phyloP scores from a whole-genome alignment of 2,888 invertebrate genomes.

The Lathronympha strigana region DNA sequence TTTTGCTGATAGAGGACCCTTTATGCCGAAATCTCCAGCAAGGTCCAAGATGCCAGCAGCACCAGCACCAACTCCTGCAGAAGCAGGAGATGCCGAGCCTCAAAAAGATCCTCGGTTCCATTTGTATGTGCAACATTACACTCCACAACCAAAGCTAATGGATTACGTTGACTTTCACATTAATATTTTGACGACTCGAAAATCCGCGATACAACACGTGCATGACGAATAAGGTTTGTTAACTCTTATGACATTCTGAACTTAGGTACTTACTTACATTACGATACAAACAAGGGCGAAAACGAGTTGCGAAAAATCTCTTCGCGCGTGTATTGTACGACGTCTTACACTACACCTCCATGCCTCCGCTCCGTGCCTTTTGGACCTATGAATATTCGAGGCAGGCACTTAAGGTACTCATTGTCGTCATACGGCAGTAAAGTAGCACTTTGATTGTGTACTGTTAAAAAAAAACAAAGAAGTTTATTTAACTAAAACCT shows the following conservation, averaged over 20 bases:
- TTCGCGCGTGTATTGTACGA: too few species aligned
- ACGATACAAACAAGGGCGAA: neutral
- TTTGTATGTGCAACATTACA: constrained; percentile 73
- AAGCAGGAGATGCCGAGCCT: constrained; percentile 45
- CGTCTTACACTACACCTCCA: too few species aligned
- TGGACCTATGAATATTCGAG: too few species aligned
- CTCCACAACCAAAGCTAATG: constrained; percentile 70
- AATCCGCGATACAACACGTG: constrained; percentile 66
- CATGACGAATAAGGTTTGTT: constrained; percentile 48
- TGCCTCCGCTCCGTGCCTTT: too few species aligned
- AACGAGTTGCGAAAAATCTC: neutral
- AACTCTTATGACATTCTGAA: constrained; percentile 1
- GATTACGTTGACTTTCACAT: constrained; percentile 75
- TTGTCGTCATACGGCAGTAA: too few species aligned
- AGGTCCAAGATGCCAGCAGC: constrained; percentile 49
- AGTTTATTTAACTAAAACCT: too few species aligned
- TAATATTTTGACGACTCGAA: constrained; percentile 64
- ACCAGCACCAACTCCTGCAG: constrained; percentile 57
- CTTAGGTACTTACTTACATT: neutral
- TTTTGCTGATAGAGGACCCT: constrained; percentile 65
- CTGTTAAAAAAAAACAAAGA: too few species aligned
- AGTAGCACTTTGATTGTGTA: too few species aligned
- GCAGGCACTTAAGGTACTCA: too few species aligned
- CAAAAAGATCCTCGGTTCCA: constrained; percentile 71
- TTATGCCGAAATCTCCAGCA: constrained; percentile 51